Conservation (phyloP, 2,113 vertebrate genomes). For the Aldabrachelys gigantea region DNA sequence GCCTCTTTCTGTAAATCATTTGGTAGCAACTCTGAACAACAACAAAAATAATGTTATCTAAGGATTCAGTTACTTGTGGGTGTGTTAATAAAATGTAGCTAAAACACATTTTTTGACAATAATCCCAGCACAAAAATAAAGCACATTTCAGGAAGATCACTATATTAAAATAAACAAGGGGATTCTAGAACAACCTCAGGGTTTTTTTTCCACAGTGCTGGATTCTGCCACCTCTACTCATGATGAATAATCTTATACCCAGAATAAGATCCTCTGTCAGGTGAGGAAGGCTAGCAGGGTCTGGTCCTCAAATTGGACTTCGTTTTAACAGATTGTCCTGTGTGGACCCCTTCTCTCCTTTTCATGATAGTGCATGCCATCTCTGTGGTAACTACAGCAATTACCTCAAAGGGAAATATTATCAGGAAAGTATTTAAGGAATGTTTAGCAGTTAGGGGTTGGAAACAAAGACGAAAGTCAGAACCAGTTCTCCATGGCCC, state of each 20-base stretch:
- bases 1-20: conserved; percentile 18
- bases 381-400: not conserved
- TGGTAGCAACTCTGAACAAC: not conserved
- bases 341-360: not conserved
- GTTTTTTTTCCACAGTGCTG: not conserved
- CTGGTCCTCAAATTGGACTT: not conserved
- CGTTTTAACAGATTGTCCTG: not conserved
- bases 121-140: conserved; percentile 52
- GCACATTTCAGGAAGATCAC: conserved; percentile 33
- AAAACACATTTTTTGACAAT: conserved; percentile 47
- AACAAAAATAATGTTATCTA: conserved; percentile 55
- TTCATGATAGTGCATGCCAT: not conserved
- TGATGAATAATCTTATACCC: not conserved
- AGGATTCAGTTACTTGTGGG: conserved; percentile 35
- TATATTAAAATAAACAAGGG: conserved; percentile 18
- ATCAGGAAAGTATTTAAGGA: not conserved
- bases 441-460: not conserved
- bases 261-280: not conserved
- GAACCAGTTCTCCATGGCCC: not conserved
- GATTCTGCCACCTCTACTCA: not conserved
- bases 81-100: conserved; percentile 45
- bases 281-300: rapidly evolving
- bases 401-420: not conserved
- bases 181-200: not conserved
- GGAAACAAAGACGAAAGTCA: not conserved